A percentile compares a stretch with the other conserved stretches of the same genome.
These are phyloP conservation scores for Actinia tenebrosa DNA, from an alignment of 64 coral and sea anemone species.

Conservation along the genomic window DNA sequence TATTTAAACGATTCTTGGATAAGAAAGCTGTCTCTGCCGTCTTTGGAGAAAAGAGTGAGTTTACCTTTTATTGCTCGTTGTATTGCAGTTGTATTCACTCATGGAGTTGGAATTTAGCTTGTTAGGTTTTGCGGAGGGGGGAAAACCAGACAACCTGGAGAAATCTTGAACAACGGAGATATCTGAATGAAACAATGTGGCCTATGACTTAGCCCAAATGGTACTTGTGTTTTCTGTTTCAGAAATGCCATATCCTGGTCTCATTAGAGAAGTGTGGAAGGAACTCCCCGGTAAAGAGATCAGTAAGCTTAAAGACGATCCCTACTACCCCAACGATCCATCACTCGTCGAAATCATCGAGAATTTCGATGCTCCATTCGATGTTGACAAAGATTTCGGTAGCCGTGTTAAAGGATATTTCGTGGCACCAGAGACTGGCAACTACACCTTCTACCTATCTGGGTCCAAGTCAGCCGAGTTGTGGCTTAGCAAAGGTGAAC, in stretches of 20 bases:
- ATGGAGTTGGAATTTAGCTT: no score
- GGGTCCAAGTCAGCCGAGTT: conserved; percentile 82
- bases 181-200: no score
- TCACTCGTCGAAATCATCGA: conserved; percentile 97
- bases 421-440: conserved; percentile 92
- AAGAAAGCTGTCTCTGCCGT: conserved; percentile 81
- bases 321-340: conserved; percentile 97
- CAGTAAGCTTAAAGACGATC: conserved; percentile 74
- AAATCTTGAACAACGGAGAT: no score
- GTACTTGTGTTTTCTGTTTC: not conserved
- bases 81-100: not conserved
- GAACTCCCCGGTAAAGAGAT: conserved; percentile 65
- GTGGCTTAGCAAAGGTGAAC: conserved; percentile 78
- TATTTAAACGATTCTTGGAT: conserved; percentile 81
- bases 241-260: conserved; percentile 98
- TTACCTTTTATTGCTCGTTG: not conserved
- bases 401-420: conserved; percentile 95
- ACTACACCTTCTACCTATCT: conserved; percentile 96
- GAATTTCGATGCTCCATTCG: conserved; percentile 97
- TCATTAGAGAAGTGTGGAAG: conserved; percentile 97
- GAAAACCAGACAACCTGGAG: no score
- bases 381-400: conserved; percentile 94
- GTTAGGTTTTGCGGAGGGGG: no score
- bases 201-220: not conserved
- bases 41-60: conserved; percentile 91